Percentiles rank a stretch among this genome's conserved stretches.
phyloP scores from a whole-genome alignment of 2,113 vertebrate genomes.

The Camelus dromedarius region DNA sequence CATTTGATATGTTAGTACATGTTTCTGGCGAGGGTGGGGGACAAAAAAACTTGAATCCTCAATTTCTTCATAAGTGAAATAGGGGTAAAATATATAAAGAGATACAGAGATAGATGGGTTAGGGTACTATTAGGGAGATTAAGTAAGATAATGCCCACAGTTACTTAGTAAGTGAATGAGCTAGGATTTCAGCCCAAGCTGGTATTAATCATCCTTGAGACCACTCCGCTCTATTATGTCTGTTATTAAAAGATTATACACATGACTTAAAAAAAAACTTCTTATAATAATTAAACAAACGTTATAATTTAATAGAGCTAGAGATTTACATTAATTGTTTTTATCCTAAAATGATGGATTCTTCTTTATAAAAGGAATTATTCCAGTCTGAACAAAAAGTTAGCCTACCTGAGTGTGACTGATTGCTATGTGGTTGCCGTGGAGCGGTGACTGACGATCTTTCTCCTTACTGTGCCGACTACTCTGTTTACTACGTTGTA shows the following conservation, averaged over 20 bases:
- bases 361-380: neutral
- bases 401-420: conserved; percentile 90
- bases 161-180: conserved; percentile 2
- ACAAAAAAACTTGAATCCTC: neutral
- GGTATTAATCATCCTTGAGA: neutral
- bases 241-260: conserved; percentile 40
- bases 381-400: neutral
- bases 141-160: neutral
- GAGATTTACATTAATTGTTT: neutral
- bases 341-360: neutral
- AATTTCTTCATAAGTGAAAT: conserved; percentile 34
- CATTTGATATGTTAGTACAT: neutral
- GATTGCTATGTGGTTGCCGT: conserved; percentile 89
- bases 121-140: neutral
- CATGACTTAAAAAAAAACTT: neutral
- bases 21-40: neutral
- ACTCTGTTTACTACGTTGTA: conserved; percentile 95
- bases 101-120: neutral
- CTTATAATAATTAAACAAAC: conserved; percentile 6
- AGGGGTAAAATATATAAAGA: neutral
- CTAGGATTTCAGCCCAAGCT: neutral
- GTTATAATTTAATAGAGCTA: neutral
- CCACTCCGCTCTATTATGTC: neutral
- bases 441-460: conserved; percentile 92
- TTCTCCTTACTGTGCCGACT: conserved; percentile 93